Base-by-base conservation (phyloP, 2,888 invertebrate genomes). In the Neoscelio sp. region DNA sequence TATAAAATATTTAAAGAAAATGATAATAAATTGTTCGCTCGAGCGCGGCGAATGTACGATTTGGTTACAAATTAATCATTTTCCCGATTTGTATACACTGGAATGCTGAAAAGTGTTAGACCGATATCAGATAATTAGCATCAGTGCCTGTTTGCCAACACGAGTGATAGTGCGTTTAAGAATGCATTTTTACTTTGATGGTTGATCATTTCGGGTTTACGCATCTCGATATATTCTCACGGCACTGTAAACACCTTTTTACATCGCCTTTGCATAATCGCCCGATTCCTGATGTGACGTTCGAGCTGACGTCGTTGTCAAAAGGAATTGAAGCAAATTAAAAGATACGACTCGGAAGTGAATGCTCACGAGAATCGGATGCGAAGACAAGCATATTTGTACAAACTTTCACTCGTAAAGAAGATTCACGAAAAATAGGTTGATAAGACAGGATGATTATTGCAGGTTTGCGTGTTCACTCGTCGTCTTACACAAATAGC, bases 371-470 rank as follows among this genome's bases (percentile, higher is more conserved):
- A 28, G 44, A 52, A 17, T 44, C 44, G 30, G 54, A 67, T 38
- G 28, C 30, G 35, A 46, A 48, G 46, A 38, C 46, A 48, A 10
- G 33, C 44, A 4, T 52, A 23, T 62, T 71, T 62, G 12, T 33
- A 54, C 26, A 10, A 28, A 73, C 73, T 73, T 73, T 62, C 64
- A 73, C 73, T 64, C 56, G 40, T 64, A 73, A 64, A 64, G 54
- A 64, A 64, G 56, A 56, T 73, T 30, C 48, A 73, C 62, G 73
- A 64, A 73, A 71, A 73, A 46, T 73, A 48, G 73, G 73, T 73
- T 73, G 73, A 73, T 73, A 54, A 73, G 73, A 64, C 73, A 40
- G 10, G n/a, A 42, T 52, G 42, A 64, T 73, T 73, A 52, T 10
- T 13, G 26, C 7, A 6, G 4, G 4, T 7, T 15, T 58, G 46